phyloP scores from a whole-genome alignment of 1,140 invertebrate species.

The Hypothenemus hampei region DNA sequence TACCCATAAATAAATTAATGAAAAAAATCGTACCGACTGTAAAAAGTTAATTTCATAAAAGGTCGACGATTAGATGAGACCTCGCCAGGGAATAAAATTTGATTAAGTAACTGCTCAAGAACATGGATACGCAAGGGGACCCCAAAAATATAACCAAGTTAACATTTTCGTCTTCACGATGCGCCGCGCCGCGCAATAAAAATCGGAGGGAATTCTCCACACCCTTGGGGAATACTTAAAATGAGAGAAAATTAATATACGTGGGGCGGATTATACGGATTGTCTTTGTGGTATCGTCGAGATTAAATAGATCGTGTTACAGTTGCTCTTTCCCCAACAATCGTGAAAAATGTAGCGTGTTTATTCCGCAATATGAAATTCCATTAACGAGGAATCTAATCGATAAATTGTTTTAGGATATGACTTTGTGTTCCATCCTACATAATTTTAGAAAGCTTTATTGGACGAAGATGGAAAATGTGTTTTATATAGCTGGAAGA shows the following conservation, averaged over 20 bases:
- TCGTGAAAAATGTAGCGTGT: too few relatives aligned
- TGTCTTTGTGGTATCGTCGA: conserved; percentile 2
- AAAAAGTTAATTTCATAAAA: conserved; percentile 9
- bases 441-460: conserved; percentile 1
- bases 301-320: conserved; percentile 4
- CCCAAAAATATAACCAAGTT: conserved; percentile 7
- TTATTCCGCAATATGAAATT: conserved; percentile 4
- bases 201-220: conserved; percentile 4
- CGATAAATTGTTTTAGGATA: conserved; percentile 10
- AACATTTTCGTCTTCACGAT: conserved; percentile 11
- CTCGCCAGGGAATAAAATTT: conserved; percentile 12
- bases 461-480: not conserved
- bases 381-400: conserved; percentile 9
- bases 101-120: conserved; percentile 6
- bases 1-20: not conserved
- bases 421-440: not conserved
- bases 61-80: conserved; percentile 3
- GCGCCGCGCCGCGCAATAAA: not conserved
- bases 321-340: too few relatives aligned
- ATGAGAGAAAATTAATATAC: conserved; percentile 6
- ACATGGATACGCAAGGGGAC: not conserved
- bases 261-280: not conserved
- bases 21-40: not conserved
- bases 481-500: too few relatives aligned
- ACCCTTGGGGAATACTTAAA: conserved; percentile 5